A percentile compares a stretch with the other conserved stretches of the same genome.
Conservation (phyloP, 2,888 invertebrate genomes). For the Baronia brevicornis region DNA sequence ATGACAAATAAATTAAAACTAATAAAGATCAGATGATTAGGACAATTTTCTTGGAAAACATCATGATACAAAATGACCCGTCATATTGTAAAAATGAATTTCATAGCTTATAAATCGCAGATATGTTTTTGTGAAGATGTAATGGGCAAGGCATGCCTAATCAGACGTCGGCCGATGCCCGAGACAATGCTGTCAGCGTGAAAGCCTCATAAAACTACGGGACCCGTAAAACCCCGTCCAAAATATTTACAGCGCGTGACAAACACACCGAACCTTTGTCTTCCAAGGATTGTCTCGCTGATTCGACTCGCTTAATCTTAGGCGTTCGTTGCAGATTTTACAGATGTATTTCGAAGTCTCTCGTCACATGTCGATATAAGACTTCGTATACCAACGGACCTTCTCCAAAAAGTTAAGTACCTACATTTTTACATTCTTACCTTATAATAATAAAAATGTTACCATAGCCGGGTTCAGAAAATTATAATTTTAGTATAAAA, state of each 20-base stretch:
- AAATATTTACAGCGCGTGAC: constrained; percentile 74
- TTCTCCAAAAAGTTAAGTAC: too few species aligned
- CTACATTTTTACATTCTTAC: too few species aligned
- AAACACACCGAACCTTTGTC: constrained; percentile 58
- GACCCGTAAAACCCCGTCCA: constrained; percentile 60
- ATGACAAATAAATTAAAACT: not conserved
- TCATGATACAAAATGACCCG: constrained; percentile 14
- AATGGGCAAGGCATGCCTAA: constrained; percentile 52
- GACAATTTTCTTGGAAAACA: constrained; percentile 11
- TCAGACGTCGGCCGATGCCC: constrained; percentile 39
- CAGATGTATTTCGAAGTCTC: constrained; percentile 30
- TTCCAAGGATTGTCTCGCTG: constrained; percentile 53
- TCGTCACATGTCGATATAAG: too few species aligned
- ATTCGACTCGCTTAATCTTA: constrained; percentile 59
- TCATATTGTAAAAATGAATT: constrained; percentile 18
- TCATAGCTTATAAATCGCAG: constrained; percentile 20
- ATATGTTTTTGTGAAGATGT: constrained; percentile 25
- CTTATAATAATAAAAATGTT: too few species aligned
- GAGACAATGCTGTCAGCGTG: constrained; percentile 63
- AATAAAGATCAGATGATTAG: not conserved
- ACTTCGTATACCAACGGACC: too few species aligned
- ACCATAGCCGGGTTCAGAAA: too few species aligned
- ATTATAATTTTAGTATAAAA: too few species aligned
- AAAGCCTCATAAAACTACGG: constrained; percentile 68
- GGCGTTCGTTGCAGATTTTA: constrained; percentile 39